Evolutionary conservation across 2,888 invertebrate genomes (phyloP).

Genomic region (Tipula vernalis): DNA sequence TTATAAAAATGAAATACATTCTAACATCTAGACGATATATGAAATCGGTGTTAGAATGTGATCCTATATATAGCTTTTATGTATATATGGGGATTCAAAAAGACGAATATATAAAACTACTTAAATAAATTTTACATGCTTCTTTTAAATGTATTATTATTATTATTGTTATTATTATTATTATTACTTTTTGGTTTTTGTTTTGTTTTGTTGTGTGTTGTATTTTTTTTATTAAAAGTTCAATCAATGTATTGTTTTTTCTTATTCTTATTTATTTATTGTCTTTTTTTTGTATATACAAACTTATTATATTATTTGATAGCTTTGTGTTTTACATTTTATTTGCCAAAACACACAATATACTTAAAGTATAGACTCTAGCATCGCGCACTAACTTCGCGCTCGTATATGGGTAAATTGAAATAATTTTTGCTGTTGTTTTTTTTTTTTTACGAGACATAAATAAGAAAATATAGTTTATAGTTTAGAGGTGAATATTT

Average conservation of each 20-base stretch:
- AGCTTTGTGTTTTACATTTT: not conserved
- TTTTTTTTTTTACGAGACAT: not conserved
- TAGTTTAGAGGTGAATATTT: constrained; percentile 4
- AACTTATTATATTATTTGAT: not conserved
- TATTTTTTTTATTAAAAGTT: not conserved
- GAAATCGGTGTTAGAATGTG: not conserved
- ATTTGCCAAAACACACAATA: not conserved
- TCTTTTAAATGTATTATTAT: constrained; percentile 4
- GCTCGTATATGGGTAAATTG: not conserved
- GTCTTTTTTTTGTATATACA: not conserved
- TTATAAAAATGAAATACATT: not conserved
- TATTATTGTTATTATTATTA: not conserved
- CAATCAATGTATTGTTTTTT: not conserved
- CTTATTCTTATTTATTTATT: not conserved
- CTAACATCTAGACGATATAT: not conserved
- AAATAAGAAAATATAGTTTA: constrained; percentile 4
- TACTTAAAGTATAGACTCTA: not conserved
- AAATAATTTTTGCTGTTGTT: not conserved
- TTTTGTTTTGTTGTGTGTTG: not conserved
- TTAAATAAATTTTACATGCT: not conserved
- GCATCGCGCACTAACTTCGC: not conserved
- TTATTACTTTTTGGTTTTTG: not conserved
- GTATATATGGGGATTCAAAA: not conserved
- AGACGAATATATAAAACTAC: not conserved
- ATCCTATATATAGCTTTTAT: not conserved